Evolutionary conservation across 2,888 invertebrate genomes (phyloP).

Genomic region (Spodoptera exigua): DNA sequence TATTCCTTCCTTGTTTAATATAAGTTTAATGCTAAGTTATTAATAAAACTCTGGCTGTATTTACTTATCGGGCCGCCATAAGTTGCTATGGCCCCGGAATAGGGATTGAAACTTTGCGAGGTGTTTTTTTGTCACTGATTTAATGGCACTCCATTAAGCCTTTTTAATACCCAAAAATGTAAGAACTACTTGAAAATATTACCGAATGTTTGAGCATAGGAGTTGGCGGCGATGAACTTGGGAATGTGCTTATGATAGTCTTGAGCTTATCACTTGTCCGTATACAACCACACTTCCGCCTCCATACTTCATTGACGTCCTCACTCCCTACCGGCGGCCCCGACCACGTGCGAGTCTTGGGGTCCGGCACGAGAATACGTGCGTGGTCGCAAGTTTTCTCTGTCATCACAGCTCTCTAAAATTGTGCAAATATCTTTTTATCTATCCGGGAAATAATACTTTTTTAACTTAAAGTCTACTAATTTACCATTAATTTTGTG

Average conservation of each 20-base stretch:
- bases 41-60: too few species aligned
- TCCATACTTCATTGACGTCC: constrained; percentile 44
- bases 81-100: too few species aligned
- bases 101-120: too few species aligned
- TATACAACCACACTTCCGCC: constrained; percentile 76
- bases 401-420: constrained; percentile 24
- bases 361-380: neutral
- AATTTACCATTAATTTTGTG: too few species aligned
- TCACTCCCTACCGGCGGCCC: neutral
- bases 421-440: neutral
- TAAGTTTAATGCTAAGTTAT: too few species aligned
- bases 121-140: too few species aligned
- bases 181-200: neutral
- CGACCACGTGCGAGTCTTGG: neutral
- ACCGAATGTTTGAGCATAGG: constrained; percentile 31
- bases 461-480: too few species aligned
- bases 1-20: too few species aligned
- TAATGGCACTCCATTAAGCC: too few species aligned
- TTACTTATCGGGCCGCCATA: too few species aligned
- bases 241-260: constrained; percentile 72
- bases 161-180: too few species aligned
- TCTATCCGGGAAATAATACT: too few species aligned
- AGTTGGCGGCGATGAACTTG: constrained; percentile 73
- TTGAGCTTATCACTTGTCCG: constrained; percentile 81
- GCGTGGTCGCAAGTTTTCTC: neutral